Evolutionary conservation across 2,113 vertebrate species (phyloP).

Genomic region (Symphodus melops): DNA sequence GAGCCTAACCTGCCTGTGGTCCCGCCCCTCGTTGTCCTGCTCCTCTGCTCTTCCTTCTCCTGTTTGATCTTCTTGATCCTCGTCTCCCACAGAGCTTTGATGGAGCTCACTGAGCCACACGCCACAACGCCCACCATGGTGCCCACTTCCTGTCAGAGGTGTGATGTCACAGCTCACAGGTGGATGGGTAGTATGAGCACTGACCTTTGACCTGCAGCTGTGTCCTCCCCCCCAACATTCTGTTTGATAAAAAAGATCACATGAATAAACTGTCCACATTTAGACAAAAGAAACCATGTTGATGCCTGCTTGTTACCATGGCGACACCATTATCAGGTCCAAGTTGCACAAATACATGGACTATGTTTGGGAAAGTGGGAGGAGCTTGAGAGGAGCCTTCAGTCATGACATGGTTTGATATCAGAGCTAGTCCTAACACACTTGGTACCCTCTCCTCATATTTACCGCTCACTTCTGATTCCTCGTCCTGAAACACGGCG

Average conservation of each 20-base stretch:
- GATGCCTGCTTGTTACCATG: too few relatives aligned
- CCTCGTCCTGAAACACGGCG: too few relatives aligned
- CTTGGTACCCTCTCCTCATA: too few relatives aligned
- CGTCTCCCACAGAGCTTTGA: slow-evolving; percentile 92
- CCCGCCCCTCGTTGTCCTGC: slow-evolving; percentile 74
- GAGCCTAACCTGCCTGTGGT: slow-evolving; percentile 69
- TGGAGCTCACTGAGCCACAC: slow-evolving; percentile 85
- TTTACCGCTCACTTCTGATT: too few relatives aligned
- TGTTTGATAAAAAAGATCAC: neutral
- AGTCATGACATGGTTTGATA: too few relatives aligned
- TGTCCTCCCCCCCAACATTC: neutral
- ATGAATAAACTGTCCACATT: too few relatives aligned
- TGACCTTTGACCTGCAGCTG: slow-evolving; percentile 26
- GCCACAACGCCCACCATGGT: slow-evolving; percentile 84
- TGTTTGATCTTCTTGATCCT: slow-evolving; percentile 88
- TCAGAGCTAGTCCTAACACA: too few relatives aligned
- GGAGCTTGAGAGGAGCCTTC: too few relatives aligned
- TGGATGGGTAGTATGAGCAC: slow-evolving; percentile 21
- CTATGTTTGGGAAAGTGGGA: too few relatives aligned
- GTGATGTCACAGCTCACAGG: slow-evolving; percentile 44
- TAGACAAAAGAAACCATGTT: too few relatives aligned
- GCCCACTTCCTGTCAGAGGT: slow-evolving; percentile 17
- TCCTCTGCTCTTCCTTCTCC: slow-evolving; percentile 84
- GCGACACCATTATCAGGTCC: too few relatives aligned
- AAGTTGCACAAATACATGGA: too few relatives aligned